Evolutionary conservation across 2,888 invertebrate species (phyloP).

Genomic region (Eilema caniola): DNA sequence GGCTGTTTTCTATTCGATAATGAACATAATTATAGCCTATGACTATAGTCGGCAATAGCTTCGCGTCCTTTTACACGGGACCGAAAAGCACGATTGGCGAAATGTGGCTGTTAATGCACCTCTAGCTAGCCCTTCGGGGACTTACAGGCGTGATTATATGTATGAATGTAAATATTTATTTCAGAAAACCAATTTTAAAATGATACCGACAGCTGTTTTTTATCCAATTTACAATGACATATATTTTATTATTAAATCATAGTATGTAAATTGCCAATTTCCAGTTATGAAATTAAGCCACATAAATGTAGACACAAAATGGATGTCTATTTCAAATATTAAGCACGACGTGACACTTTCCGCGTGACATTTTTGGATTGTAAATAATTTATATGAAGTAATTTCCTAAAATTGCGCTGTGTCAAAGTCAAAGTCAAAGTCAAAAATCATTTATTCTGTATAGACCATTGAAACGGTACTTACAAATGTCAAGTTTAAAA

Average conservation of each 20-base stretch:
- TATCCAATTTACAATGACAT: constrained; percentile 2
- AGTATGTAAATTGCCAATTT: background rate
- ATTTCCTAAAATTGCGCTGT: background rate
- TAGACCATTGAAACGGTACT: too few species aligned
- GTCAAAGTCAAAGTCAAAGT: background rate
- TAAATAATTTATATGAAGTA: constrained; percentile 1
- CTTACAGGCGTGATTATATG: too few species aligned
- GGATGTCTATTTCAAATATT: constrained; percentile 2
- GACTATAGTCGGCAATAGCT: too few species aligned
- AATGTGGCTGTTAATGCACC: too few species aligned
- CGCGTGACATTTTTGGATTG: background rate
- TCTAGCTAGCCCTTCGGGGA: too few species aligned
- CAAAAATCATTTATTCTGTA: too few species aligned
- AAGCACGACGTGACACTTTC: background rate
- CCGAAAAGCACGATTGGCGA: too few species aligned
- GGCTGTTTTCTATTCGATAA: too few species aligned
- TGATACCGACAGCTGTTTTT: background rate
- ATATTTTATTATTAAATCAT: background rate
- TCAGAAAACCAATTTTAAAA: background rate
- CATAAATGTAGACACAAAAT: background rate
- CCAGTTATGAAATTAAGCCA: constrained; percentile 4
- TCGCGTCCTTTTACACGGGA: too few species aligned
- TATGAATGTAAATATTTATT: too few species aligned
- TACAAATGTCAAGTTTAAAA: too few species aligned
- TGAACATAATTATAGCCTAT: too few species aligned